Percentiles rank a stretch among this genome's conserved stretches.
Conservation (phyloP, 2,113 vertebrate species). For the Macquaria australasica region DNA sequence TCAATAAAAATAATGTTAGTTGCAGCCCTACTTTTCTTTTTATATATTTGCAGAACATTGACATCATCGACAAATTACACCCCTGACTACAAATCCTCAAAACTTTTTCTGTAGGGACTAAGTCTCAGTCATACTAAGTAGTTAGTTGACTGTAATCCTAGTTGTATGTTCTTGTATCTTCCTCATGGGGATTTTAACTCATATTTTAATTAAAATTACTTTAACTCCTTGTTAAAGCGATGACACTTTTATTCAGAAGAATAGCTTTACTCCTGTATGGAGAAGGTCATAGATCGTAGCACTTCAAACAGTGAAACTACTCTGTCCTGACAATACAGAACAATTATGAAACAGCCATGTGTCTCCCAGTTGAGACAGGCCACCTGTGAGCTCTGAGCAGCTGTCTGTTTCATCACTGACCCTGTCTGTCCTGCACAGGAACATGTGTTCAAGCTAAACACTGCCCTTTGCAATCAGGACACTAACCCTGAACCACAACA, state of each 20-base stretch:
- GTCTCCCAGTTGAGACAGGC: conserved; percentile 17
- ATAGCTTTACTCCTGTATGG: not conserved
- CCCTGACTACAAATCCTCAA: not conserved
- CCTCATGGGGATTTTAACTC: not conserved
- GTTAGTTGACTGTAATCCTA: not conserved
- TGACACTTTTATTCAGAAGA: not conserved
- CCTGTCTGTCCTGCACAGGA: conserved; percentile 14
- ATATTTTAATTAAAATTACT: not conserved
- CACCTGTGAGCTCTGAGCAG: conserved; percentile 70
- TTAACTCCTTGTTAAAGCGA: not conserved
- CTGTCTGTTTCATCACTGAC: conserved; percentile 51
- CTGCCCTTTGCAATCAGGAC: not conserved
- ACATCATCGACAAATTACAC: not conserved
- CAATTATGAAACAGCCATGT: conserved; percentile 34
- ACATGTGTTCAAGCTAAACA: conserved; percentile 27
- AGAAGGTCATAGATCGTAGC: conserved; percentile 8
- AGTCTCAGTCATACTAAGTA: not conserved
- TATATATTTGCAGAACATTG: not conserved
- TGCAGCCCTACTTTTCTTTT: too few species aligned
- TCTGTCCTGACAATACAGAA: not conserved
- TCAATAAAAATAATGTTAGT: not conserved
- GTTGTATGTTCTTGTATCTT: not conserved
- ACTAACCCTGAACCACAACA: not conserved
- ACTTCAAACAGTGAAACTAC: not conserved
- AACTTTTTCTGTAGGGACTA: too few species aligned